Evolutionary conservation across 2,888 invertebrate species (phyloP).

Genomic region (Rhingia campestris): DNA sequence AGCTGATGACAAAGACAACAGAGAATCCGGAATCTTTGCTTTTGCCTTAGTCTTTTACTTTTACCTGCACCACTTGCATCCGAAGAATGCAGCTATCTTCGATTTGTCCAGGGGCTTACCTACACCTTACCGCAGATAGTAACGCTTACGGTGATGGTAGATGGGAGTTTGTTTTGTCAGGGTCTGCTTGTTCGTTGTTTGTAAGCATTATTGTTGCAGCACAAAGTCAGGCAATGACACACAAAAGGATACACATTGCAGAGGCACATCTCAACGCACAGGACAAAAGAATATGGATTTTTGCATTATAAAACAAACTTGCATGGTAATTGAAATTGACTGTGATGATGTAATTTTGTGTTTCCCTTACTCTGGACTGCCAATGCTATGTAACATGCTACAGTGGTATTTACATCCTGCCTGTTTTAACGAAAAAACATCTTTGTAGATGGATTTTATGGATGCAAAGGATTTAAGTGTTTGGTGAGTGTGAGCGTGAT

Average conservation of each 20-base stretch:
- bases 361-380: conserved; percentile 35
- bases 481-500: conserved; percentile 17
- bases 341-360: conserved; percentile 72
- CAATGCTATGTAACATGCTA: not conserved
- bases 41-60: conserved; percentile 16
- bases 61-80: conserved; percentile 6
- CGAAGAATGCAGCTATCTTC: conserved; percentile 30
- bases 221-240: conserved; percentile 21
- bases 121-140: not conserved
- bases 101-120: conserved; percentile 22
- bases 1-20: conserved; percentile 49
- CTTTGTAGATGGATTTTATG: conserved; percentile 54
- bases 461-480: conserved; percentile 58
- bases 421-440: conserved; percentile 1
- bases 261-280: conserved; percentile 15
- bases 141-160: conserved; percentile 3
- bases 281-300: conserved; percentile 43
- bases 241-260: conserved; percentile 28
- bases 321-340: conserved; percentile 73
- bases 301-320: conserved; percentile 65
- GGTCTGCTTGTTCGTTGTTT: conserved; percentile 8
- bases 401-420: conserved; percentile 12
- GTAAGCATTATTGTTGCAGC: conserved; percentile 36
- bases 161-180: not conserved
- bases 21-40: conserved; percentile 11